Percentiles rank a stretch among this genome's conserved stretches.
Evolutionary conservation across 2,113 vertebrate species (phyloP).

Genomic region (Elephantulus edwardii): DNA sequence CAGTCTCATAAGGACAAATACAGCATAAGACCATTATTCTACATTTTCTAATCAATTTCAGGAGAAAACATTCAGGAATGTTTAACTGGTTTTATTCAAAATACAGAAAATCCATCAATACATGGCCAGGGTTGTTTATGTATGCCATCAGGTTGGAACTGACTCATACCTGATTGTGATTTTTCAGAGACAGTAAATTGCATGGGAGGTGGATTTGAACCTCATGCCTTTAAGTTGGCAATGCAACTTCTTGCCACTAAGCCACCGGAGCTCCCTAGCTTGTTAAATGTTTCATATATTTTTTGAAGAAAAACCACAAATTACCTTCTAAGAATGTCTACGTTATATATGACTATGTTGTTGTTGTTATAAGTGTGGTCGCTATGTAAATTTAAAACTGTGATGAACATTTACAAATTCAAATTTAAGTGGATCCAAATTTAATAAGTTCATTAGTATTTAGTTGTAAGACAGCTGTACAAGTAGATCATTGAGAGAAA

Average conservation of each 20-base stretch:
- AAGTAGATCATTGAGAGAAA: neutral
- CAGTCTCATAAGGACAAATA: too few species aligned
- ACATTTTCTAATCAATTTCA: neutral
- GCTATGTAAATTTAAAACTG: neutral
- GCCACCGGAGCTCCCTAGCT: neutral
- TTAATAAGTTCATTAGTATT: neutral
- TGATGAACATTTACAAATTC: neutral
- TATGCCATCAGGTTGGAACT: too few species aligned
- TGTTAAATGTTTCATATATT: neutral
- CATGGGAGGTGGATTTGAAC: too few species aligned
- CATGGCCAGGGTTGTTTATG: too few species aligned
- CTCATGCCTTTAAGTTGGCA: too few species aligned
- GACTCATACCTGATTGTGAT: too few species aligned
- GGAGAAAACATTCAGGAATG: neutral
- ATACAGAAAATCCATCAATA: neutral
- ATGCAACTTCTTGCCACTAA: too few species aligned
- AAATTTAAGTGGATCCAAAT: neutral
- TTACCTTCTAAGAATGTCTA: neutral
- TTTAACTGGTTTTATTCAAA: neutral
- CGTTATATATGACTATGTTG: too few species aligned
- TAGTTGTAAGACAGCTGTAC: neutral
- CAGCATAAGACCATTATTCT: too few species aligned
- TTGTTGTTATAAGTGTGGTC: too few species aligned
- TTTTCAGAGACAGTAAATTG: too few species aligned
- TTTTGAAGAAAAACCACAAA: slow-evolving; percentile 12